These are phyloP conservation scores for Melanogrammus aeglefinus DNA, from an alignment of 2,797 vertebrate species.

Conservation along the genomic window DNA sequence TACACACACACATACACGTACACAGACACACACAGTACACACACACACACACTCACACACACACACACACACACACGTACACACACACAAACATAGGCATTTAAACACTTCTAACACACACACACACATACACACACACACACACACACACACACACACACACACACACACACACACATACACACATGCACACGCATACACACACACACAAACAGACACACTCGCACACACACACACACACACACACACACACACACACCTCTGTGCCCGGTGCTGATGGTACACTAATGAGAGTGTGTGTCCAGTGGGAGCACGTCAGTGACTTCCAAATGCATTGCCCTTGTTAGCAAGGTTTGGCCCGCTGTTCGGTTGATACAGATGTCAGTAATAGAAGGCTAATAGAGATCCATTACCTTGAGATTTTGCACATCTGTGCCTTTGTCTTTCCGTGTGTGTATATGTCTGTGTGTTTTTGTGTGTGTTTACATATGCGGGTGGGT, in stretches of 20 bases:
- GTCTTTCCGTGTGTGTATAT: constrained; percentile 10
- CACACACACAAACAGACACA: too few relatives aligned
- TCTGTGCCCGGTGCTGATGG: constrained; percentile 60
- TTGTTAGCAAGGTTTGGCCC: constrained; percentile 76
- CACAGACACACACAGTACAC: too few relatives aligned
- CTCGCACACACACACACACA: too few relatives aligned
- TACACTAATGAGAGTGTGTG: constrained; percentile 66
- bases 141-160: not conserved
- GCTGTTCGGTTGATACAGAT: constrained; percentile 71
- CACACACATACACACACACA: too few relatives aligned
- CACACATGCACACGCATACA: not conserved
- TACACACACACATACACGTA: too few relatives aligned
- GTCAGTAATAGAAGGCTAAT: constrained; percentile 75
- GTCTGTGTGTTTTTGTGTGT: not conserved
- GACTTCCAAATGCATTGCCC: constrained; percentile 79
- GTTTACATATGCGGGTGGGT: not conserved
- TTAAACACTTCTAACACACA: too few relatives aligned
- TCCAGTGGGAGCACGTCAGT: constrained; percentile 68
- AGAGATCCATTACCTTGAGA: constrained; percentile 77
- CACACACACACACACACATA: not conserved
- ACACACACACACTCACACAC: too few relatives aligned
- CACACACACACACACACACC: too few relatives aligned
- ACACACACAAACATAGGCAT: too few relatives aligned
- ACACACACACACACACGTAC: too few relatives aligned
- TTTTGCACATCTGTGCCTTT: constrained; percentile 28